These are phyloP conservation scores for Nomada flava DNA, from an alignment of 2,888 invertebrate species.

Conservation along the genomic window DNA sequence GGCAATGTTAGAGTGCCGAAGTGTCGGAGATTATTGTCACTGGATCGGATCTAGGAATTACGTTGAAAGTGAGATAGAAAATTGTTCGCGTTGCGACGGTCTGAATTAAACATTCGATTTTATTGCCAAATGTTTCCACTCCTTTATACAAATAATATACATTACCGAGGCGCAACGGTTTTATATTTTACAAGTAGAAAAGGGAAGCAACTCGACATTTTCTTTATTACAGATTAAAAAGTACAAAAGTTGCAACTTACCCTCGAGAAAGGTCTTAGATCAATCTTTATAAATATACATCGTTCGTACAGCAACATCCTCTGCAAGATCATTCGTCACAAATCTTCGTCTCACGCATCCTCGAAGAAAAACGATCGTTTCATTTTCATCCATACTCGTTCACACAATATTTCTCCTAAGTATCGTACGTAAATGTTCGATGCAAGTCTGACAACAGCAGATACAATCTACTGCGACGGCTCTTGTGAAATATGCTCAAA, in stretches of 20 bases:
- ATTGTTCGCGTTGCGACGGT: no score
- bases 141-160: constrained; percentile 17
- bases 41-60: no score
- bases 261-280: neutral
- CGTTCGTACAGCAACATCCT: neutral
- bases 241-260: constrained; percentile 15
- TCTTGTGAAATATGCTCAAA: neutral
- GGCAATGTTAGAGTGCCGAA: no score
- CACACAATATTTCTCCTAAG: neutral
- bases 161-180: neutral
- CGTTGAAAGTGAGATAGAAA: no score
- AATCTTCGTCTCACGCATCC: neutral
- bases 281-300: neutral
- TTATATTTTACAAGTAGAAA: constrained; percentile 29
- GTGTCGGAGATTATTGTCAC: no score
- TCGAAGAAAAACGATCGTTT: no score
- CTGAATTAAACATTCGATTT: neutral
- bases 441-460: neutral
- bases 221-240: constrained; percentile 24
- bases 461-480: neutral
- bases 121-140: constrained; percentile 7
- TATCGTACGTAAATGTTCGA: neutral
- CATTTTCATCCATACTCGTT: neutral
- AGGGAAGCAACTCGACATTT: neutral
- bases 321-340: no score